phyloP scores from a whole-genome alignment of 2,888 invertebrate genomes.

The Coenonympha arcania region DNA sequence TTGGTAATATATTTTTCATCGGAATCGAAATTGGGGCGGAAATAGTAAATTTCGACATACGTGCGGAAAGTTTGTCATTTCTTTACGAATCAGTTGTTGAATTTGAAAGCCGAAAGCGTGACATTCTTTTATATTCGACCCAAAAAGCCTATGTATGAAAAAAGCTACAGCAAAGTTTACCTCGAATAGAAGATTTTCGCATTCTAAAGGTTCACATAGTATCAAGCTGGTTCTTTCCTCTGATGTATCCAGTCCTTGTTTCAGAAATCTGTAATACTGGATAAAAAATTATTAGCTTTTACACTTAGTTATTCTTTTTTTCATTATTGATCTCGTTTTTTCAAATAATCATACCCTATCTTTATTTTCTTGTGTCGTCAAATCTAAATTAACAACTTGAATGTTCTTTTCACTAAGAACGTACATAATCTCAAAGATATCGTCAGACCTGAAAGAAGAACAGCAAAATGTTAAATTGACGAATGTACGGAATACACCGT shows the following conservation, averaged over 20 bases:
- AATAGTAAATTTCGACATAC: too few relatives aligned
- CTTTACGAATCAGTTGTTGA: too few relatives aligned
- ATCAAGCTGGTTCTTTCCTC: constrained; percentile 69
- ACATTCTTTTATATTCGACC: too few relatives aligned
- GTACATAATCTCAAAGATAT: constrained; percentile 46
- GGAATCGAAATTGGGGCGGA: too few relatives aligned
- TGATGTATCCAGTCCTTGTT: constrained; percentile 64
- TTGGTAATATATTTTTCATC: too few relatives aligned
- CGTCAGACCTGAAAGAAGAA: constrained; percentile 21
- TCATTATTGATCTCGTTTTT: too few relatives aligned
- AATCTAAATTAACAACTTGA: constrained; percentile 53
- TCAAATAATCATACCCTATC: constrained; percentile 50
- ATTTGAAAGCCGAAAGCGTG: too few relatives aligned
- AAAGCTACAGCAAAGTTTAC: neutral
- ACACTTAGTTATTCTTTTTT: too few relatives aligned
- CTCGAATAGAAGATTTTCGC: constrained; percentile 64
- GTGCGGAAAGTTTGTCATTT: too few relatives aligned
- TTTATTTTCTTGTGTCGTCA: constrained; percentile 46
- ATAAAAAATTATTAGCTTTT: neutral
- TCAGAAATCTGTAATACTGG: constrained; percentile 71
- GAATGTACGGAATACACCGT: too few relatives aligned
- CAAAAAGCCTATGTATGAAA: neutral
- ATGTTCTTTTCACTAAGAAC: constrained; percentile 47
- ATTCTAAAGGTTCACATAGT: constrained; percentile 69
- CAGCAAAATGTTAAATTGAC: constrained; percentile 2